Conservation (phyloP, 1,140 invertebrate genomes). For the Euglossa dilemma region DNA sequence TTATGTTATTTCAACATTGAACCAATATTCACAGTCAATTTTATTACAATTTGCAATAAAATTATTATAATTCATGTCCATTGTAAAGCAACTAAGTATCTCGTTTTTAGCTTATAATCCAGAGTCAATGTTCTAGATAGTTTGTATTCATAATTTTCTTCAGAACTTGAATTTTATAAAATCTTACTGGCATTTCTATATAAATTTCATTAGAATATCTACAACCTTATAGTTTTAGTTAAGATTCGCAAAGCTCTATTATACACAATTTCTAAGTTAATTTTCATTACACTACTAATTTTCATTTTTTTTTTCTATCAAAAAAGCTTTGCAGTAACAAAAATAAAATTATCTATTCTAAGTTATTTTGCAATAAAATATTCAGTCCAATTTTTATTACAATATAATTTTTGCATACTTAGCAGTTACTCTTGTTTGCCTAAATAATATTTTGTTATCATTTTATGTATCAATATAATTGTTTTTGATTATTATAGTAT, state of each 20-base stretch:
- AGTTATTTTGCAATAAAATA: background rate
- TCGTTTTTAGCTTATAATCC: background rate
- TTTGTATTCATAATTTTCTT: background rate
- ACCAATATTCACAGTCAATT: background rate
- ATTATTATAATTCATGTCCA: background rate
- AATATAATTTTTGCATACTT: background rate
- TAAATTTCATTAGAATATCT: background rate
- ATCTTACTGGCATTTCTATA: background rate
- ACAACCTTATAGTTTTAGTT: background rate
- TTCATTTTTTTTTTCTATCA: background rate
- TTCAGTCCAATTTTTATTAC: background rate
- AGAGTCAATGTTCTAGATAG: background rate
- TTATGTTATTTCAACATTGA: background rate
- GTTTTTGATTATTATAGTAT: too few relatives aligned
- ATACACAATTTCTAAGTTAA: background rate
- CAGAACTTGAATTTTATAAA: background rate
- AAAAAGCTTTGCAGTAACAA: background rate
- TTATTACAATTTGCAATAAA: background rate
- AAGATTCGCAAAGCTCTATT: background rate
- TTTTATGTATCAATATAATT: too few relatives aligned
- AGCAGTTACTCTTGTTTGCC: background rate
- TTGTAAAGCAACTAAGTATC: background rate
- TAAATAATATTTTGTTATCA: background rate
- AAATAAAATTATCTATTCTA: slow-evolving; percentile 3
- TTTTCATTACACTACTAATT: background rate